Conservation (phyloP, 2,797 vertebrate genomes). For the Toxotes lorentzi region DNA sequence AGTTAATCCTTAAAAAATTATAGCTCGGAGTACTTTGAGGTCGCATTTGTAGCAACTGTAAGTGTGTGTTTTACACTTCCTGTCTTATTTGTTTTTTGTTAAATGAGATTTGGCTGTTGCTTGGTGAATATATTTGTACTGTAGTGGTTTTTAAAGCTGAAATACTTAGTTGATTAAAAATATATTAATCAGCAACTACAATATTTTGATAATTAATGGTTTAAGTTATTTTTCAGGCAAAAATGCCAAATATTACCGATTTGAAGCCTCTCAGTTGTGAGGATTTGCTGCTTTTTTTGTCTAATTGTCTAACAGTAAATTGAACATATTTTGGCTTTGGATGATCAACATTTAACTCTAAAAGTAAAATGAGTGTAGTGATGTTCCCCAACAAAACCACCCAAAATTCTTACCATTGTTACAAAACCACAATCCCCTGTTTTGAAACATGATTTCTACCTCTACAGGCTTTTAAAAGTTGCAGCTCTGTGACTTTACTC, state of each 20-base stretch:
- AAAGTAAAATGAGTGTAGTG: neutral
- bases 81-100: conserved; percentile 24
- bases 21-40: conserved; percentile 48
- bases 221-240: neutral
- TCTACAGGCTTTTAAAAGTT: neutral
- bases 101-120: conserved; percentile 18
- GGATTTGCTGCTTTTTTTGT: neutral
- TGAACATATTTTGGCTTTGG: neutral
- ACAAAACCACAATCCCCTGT: neutral
- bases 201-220: conserved; percentile 4
- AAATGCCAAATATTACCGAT: neutral
- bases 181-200: neutral
- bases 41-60: conserved; percentile 43
- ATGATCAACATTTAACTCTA: neutral
- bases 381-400: neutral
- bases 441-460: neutral
- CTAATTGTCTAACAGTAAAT: neutral
- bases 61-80: conserved; percentile 41
- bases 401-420: neutral
- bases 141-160: neutral
- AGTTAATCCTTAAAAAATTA: conserved; percentile 65
- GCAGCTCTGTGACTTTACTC: neutral
- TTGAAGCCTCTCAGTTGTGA: neutral
- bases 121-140: conserved; percentile 4
- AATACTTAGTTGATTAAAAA: neutral